Conservation (phyloP, 2,797 vertebrate genomes). For the Botia kubotai region DNA sequence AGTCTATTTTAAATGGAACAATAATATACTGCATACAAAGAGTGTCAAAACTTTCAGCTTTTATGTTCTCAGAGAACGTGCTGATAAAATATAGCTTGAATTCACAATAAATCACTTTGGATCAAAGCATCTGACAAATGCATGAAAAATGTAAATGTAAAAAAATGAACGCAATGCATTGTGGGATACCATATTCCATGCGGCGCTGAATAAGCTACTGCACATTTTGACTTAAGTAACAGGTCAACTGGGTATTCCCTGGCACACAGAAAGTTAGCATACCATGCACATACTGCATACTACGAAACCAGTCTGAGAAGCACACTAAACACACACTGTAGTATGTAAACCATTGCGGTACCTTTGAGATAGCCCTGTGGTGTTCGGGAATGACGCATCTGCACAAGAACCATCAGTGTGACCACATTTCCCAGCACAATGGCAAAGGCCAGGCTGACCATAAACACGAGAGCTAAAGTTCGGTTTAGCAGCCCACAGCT, state of each 20-base stretch:
- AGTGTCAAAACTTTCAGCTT: no score
- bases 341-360: slow-evolving; percentile 47
- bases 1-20: neutral
- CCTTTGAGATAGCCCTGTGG: slow-evolving; percentile 86
- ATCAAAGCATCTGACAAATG: no score
- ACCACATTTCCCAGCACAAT: slow-evolving; percentile 83
- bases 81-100: no score
- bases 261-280: neutral
- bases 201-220: no score
- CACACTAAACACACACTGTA: neutral
- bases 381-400: slow-evolving; percentile 79
- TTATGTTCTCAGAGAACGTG: no score
- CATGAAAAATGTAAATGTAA: no score
- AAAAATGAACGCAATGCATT: no score
- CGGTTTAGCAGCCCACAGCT: slow-evolving; percentile 77
- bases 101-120: no score
- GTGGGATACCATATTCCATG: no score
- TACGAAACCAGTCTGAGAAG: neutral
- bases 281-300: neutral
- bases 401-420: slow-evolving; percentile 82
- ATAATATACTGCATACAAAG: neutral
- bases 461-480: slow-evolving; percentile 76
- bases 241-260: neutral
- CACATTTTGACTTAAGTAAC: no score
- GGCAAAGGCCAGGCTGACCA: slow-evolving; percentile 80